Conservation (phyloP, 2,888 invertebrate species). For the Cabera pusaria region DNA sequence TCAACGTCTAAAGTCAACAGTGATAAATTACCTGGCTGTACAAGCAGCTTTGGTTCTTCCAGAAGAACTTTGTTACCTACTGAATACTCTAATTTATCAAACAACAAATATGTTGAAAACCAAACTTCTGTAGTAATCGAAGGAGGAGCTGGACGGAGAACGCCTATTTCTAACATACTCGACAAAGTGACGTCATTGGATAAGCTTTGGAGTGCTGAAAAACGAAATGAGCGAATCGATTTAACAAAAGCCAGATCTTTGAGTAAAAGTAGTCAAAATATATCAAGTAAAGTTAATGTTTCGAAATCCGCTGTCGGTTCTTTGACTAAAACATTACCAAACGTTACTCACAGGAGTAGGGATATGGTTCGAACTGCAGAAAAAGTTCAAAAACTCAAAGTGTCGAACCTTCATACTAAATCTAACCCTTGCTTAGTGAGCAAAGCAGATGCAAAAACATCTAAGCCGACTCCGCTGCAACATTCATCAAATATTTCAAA, state of each 20-base stretch:
- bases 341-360: slow-evolving; percentile 63
- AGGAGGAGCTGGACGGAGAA: slow-evolving; percentile 75
- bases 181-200: slow-evolving; percentile 82
- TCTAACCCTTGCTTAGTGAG: slow-evolving; percentile 55
- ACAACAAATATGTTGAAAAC: slow-evolving; percentile 51
- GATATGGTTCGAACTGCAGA: slow-evolving; percentile 77
- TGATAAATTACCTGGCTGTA: slow-evolving; percentile 51
- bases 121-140: slow-evolving; percentile 63
- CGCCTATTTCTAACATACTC: slow-evolving; percentile 75
- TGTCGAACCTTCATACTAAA: slow-evolving; percentile 56
- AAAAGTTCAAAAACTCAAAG: slow-evolving; percentile 68
- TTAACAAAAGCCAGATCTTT: slow-evolving; percentile 53
- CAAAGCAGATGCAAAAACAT: slow-evolving; percentile 45
- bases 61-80: slow-evolving; percentile 70
- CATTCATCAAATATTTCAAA: slow-evolving; percentile 54
- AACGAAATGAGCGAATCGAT: slow-evolving; percentile 73
- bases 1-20: slow-evolving; percentile 36
- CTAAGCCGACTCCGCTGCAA: slow-evolving; percentile 46
- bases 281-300: slow-evolving; percentile 33
- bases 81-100: slow-evolving; percentile 60
- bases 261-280: slow-evolving; percentile 39
- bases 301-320: slow-evolving; percentile 29
- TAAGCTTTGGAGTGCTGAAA: slow-evolving; percentile 78
- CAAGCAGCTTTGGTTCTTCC: slow-evolving; percentile 75
- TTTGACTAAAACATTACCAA: slow-evolving; percentile 40